Evolutionary conservation across 2,797 vertebrate species (phyloP), one percentile per base, ranked within the genome.

Genomic region (Haliaeetus albicilla): DNA sequence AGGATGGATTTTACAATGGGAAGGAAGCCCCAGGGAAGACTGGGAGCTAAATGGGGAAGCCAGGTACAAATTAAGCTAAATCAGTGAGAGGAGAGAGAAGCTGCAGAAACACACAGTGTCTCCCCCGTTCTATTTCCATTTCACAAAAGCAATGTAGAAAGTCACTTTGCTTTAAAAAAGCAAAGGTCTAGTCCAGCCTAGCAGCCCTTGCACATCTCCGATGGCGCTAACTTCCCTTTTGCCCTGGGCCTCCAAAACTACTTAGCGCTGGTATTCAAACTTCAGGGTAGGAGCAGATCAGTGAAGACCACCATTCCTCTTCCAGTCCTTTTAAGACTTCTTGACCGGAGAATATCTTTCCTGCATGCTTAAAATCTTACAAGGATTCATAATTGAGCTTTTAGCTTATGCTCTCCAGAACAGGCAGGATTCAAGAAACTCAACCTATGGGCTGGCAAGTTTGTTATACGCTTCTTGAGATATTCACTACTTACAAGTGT

Each of bases 201-300:
- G 1, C 10, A 77, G 59, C 11, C 33, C 35, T 74, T 49, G 44
- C 6, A 46, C 13, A 4, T 49, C 5, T 4, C n/a, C 30, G 1
- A 6, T 7, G 35, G 31, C 37, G 9, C 17, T 60, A 84, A 65
- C 18, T 64, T 76, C 43, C 4, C 24, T 61, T 84, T 73, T 76
- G 41, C n/a, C 17, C 31, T 41, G 13, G 23, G 28, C 17, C 37
- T 77, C 80, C 49, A 90, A 79, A 89, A 83, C 25, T 51, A 57
- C 11, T 57, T 43, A 41, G 7, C 0, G 0, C 6, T 39, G 14
- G 11, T 33, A 87, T 35, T 89, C 49, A 43, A 65, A 48, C 28
- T 37, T 74, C 2, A 37, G 16, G 11, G 11, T n/a, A 59, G 48
- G 77, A 76, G n/a, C 2, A 13, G 43, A 57, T 70, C 24, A 63